Evolutionary conservation across 2,797 vertebrate species (phyloP), one percentile per base, ranked within the genome.

Genomic region (Champsocephalus esox): DNA sequence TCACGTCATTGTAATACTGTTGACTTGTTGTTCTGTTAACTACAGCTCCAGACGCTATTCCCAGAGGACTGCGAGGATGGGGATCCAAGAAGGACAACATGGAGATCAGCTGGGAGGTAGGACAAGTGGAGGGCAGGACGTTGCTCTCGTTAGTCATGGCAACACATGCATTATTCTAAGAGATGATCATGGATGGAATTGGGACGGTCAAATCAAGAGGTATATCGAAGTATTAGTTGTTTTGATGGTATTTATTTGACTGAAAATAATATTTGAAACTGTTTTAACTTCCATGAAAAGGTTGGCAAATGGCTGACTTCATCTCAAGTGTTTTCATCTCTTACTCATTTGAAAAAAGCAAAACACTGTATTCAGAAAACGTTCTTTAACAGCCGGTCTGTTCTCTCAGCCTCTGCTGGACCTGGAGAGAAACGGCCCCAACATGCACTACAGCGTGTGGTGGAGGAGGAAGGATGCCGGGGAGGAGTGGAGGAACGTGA

Each of bases 81-180:
- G 98, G 98, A 48, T 96, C 96, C 68, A 95, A 94, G 52, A 98
- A 96, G 79, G 97, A 96, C 91, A 99, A 98, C 79, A 99, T 99
- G 97, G 97, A 99, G 88, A 99, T 99, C 89, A 97, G 94, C 0
- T 99, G 98, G 98, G 97, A 96, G 81, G 98, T 99, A 88, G 95
- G 95, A 64, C 10, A 13, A 50, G 38, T 9, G 32, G 2, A 54
- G 19, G 50, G 34, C 34, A 16, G 64, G 32, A 9, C 34, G 9
- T 38, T 38, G 34, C 34, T 38, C 9, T 38, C 9, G 34, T 38
- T 7, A 9, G 34, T 38, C 9, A 38, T 9, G 34, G 6, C 6
- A 38, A 38, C 8, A 8, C 5, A 38, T 38, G 34, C 34, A 38
- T 38, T 38, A 38, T 38, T 38, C 34, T 38, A 28, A 28, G 28